Evolutionary conservation across 2,113 vertebrate genomes (phyloP), one percentile per base, ranked within the genome.

Genomic region (Rhinopomastus cyanomelas): DNA sequence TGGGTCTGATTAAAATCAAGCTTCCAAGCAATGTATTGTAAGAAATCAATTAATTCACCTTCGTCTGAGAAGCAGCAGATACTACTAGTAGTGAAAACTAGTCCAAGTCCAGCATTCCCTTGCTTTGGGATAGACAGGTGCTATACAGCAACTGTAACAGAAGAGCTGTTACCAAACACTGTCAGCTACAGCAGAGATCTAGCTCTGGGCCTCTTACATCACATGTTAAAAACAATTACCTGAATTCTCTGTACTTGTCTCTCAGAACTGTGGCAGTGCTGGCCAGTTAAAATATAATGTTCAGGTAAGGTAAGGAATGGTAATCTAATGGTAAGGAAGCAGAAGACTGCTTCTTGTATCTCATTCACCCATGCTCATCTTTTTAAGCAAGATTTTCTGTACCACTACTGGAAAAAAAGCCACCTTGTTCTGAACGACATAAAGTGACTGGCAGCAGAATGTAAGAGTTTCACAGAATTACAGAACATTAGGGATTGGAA

Each of bases 1-100:
- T 11, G 26, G 23, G 36, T 57, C 17, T 49, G 44, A 89, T 49
- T 65, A 81, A 95, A 95, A 61, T 89, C 39, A 72, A 30, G 27
- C 36, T 78, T 60, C 36, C 60, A 86, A 94, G 26, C 5, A 51
- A 34, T 39, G 16, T 46, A 1, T 23, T 48, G 15, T 37, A 77
- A 81, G 68, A 85, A 71, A 46, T 30, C 9, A 27, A 8, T 49
- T 76, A 49, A 13, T 86, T 13, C 1, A 60, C 22, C 13, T 83
- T 64, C 11, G 17, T 86, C 7, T 6, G 16, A 42, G 14, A 44
- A 81, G 6, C 1, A 79, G 65, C 21, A 71, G 34, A 16, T 49
- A 64, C 3, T 72, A 86, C 34, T 18, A 44, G 16, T 12, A 64
- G 18, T 34, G 39, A 59, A 81, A 82, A n/a, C 4, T 4, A 73